phyloP scores from a whole-genome alignment of 2,888 invertebrate species.

The Phyllotreta striolata region DNA sequence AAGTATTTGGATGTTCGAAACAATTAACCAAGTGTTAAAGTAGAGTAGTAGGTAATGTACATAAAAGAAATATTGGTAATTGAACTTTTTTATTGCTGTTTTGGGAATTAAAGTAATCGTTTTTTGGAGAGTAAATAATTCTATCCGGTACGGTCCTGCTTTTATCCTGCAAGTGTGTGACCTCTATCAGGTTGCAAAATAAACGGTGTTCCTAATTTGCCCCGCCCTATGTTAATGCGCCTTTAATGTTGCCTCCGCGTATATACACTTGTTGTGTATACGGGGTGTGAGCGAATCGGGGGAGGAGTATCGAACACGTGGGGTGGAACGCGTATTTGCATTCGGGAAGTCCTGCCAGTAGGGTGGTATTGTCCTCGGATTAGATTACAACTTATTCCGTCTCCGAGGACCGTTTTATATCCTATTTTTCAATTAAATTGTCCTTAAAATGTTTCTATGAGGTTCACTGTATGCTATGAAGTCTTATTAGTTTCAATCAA shows the following conservation, averaged over 20 bases:
- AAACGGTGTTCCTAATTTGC: constrained; percentile 53
- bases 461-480: too few relatives aligned
- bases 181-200: constrained; percentile 57
- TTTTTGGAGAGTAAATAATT: background rate
- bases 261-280: constrained; percentile 54
- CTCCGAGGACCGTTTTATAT: background rate
- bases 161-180: constrained; percentile 48
- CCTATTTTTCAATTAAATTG: too few relatives aligned
- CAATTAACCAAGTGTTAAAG: too few relatives aligned
- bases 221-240: constrained; percentile 58
- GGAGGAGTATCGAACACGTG: constrained; percentile 38
- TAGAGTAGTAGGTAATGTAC: too few relatives aligned
- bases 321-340: constrained; percentile 25
- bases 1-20: too few relatives aligned
- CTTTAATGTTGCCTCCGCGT: constrained; percentile 52
- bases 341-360: constrained; percentile 18
- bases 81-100: background rate
- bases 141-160: constrained; percentile 31
- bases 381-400: constrained; percentile 46
- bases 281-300: constrained; percentile 42
- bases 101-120: background rate
- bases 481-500: too few relatives aligned
- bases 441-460: too few relatives aligned
- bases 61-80: too few relatives aligned
- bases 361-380: constrained; percentile 43